Evolutionary conservation across 2,888 invertebrate species (phyloP).

Genomic region (Trichogramma dendrolimi): DNA sequence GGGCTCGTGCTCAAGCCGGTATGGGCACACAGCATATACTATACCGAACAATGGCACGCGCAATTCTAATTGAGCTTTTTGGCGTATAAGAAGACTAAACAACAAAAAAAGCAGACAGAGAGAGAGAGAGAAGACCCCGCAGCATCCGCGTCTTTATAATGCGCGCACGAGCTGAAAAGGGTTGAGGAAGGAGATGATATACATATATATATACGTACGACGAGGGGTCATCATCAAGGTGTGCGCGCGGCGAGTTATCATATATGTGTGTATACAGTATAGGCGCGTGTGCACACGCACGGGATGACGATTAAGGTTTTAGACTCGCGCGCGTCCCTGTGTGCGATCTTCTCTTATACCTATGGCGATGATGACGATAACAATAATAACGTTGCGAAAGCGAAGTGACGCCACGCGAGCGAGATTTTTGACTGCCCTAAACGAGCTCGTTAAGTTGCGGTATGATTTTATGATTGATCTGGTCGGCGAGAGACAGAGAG

Average conservation of each 20-base stretch:
- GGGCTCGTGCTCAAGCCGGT: constrained; percentile 42
- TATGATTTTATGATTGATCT: constrained; percentile 7
- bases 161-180: constrained; percentile 33
- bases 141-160: neutral
- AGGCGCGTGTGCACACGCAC: constrained; percentile 15
- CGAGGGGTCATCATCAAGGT: constrained; percentile 18
- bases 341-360: neutral
- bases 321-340: constrained; percentile 4
- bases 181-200: constrained; percentile 18
- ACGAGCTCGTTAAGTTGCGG: constrained; percentile 3
- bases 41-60: constrained; percentile 49
- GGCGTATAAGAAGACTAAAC: constrained; percentile 36
- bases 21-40: constrained; percentile 39
- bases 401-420: too few relatives aligned
- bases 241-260: neutral
- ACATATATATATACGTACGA: constrained; percentile 30
- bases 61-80: constrained; percentile 49
- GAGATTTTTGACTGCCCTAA: too few relatives aligned
- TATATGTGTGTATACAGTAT: neutral
- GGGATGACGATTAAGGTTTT: constrained; percentile 21
- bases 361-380: too few relatives aligned
- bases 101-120: constrained; percentile 42
- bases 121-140: constrained; percentile 20
- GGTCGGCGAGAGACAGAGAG: too few relatives aligned
- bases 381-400: too few relatives aligned